Evolutionary conservation across 2,888 invertebrate species (phyloP), one percentile per base, ranked within the genome.

Genomic region (Microctonus brassicae): DNA sequence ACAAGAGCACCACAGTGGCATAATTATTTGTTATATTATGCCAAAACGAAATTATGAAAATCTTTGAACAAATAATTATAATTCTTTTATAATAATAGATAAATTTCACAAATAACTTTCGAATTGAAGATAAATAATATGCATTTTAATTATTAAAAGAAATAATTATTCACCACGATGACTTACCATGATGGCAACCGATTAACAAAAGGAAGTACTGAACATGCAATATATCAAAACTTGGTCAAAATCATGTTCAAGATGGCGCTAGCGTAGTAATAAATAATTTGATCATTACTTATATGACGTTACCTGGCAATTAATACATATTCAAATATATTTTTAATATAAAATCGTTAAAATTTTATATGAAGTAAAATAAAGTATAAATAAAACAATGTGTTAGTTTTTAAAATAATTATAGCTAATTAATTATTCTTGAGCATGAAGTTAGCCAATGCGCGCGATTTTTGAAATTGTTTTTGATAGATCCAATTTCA

Each of bases 101-200:
- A 7, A n/a, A 20, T 4, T 47, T 1, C 39, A 11, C 1, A 39
- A 39, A 13, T 20, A 47, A 6, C 17, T 3, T 0, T 47, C 1
- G 2, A 47, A 47, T 47, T 47, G n/a, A 1, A 47, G 17, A 0
- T 4, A 47, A 17, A 6, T 7, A n/a, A 47, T 4, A n/a, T n/a
- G 11, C 3, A 39, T 0, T 39, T n/a, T 39, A 39, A 36, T 3
- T n/a, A n/a, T 39, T 39, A 1, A 47, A 47, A n/a, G 9, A n/a
- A 47, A 47, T 7, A 47, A 47, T 17, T 4, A 3, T n/a, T n/a
- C n/a, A n/a, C n/a, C n/a, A 47, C 2, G 17, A 67, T 42, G 75
- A 86, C 88, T 84, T 81, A 88, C 88, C 88, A 88, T 88, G 83
- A 80, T 88, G 87, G 79, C 82, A 80, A 76, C 78, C 77, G 72